Percentiles rank a stretch among this genome's conserved stretches.
phyloP scores from a whole-genome alignment of 2,113 vertebrate species.

The Gambusia holbrooki region DNA sequence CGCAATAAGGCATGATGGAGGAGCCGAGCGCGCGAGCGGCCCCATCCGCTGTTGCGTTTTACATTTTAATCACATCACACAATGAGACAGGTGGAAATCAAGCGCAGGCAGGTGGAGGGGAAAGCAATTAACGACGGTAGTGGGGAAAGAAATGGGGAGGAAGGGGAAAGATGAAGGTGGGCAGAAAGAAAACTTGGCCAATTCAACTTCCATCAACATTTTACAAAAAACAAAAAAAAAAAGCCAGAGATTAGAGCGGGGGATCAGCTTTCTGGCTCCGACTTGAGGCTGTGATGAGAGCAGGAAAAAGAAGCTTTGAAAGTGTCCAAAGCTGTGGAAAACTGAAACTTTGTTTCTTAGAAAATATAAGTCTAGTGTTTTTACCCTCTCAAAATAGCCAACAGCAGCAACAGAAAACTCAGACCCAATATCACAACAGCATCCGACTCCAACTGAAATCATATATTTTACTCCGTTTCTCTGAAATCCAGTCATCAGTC shows the following conservation, averaged over 20 bases:
- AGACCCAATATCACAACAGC: slow-evolving; percentile 18
- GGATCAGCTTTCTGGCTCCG: slow-evolving; percentile 21
- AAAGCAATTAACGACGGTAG: slow-evolving; percentile 61
- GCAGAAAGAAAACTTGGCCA: neutral
- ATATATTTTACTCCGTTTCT: slow-evolving; percentile 48
- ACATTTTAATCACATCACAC: slow-evolving; percentile 80
- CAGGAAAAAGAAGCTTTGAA: slow-evolving; percentile 41
- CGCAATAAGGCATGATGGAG: slow-evolving; percentile 76
- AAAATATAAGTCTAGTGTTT: slow-evolving; percentile 40
- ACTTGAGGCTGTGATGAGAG: slow-evolving; percentile 29
- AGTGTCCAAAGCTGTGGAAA: slow-evolving; percentile 35
- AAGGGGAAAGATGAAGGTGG: slow-evolving; percentile 6
- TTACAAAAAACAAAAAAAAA: too few species aligned
- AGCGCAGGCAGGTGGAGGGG: slow-evolving; percentile 43
- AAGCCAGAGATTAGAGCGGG: too few species aligned
- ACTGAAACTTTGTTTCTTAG: slow-evolving; percentile 44
- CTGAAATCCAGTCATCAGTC: slow-evolving; percentile 56
- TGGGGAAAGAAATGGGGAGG: slow-evolving; percentile 9
- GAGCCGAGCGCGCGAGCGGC: slow-evolving; percentile 36
- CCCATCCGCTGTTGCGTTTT: slow-evolving; percentile 60
- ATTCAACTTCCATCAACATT: slow-evolving; percentile 28
- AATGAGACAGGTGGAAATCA: slow-evolving; percentile 71
- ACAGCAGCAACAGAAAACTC: neutral
- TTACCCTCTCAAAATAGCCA: slow-evolving; percentile 21
- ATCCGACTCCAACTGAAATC: slow-evolving; percentile 37